Evolutionary conservation across 2,113 vertebrate species (phyloP).

Genomic region (Psephotus haematonotus): DNA sequence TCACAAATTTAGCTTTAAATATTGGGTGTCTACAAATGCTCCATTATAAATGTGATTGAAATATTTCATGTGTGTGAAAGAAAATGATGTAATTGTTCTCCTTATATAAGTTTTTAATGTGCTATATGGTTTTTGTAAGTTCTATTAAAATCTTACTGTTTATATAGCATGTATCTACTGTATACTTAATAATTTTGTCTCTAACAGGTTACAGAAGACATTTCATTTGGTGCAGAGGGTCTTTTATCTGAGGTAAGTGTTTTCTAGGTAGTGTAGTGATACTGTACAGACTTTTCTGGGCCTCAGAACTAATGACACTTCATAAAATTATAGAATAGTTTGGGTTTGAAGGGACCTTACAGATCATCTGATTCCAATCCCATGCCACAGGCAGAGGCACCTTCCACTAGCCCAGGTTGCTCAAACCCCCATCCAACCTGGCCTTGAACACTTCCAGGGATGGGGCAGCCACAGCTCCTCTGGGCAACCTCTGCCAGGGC

Average conservation of each 20-base stretch:
- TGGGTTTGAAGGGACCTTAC: not conserved
- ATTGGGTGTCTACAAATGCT: not conserved
- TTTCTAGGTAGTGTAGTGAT: slow-evolving; percentile 14
- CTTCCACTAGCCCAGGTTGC: not conserved
- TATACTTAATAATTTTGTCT: slow-evolving; percentile 20
- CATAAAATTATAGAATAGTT: not conserved
- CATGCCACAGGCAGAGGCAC: not conserved
- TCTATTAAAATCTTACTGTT: not conserved
- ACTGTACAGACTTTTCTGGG: not conserved
- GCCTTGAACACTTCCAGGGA: not conserved
- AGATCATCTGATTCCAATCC: not conserved
- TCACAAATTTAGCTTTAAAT: not conserved
- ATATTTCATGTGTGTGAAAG: not conserved
- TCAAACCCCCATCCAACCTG: not conserved
- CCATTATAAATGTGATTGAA: not conserved
- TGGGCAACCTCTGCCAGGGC: not conserved
- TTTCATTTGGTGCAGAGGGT: slow-evolving; percentile 25
- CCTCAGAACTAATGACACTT: not conserved
- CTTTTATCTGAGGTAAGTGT: slow-evolving; percentile 55
- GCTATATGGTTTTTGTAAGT: not conserved
- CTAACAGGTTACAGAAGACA: slow-evolving; percentile 33
- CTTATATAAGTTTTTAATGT: not conserved
- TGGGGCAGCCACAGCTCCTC: not conserved
- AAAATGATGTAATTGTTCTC: not conserved
- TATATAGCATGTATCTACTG: not conserved